Evolutionary conservation across 2,797 vertebrate species (phyloP).

Genomic region (Lepus townsendii): DNA sequence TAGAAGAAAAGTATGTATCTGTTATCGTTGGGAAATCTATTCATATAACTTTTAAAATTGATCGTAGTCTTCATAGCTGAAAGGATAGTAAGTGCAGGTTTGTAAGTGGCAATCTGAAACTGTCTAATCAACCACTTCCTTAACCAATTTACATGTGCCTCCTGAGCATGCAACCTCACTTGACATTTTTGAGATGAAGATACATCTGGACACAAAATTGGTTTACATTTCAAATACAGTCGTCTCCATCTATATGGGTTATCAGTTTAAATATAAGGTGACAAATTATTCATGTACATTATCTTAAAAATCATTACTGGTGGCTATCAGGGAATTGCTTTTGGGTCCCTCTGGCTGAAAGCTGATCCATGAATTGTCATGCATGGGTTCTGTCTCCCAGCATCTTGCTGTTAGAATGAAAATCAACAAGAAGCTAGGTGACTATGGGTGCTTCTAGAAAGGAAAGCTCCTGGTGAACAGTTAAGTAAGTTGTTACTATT

Average conservation of each 20-base stretch:
- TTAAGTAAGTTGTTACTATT: constrained; percentile 45
- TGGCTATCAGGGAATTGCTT: constrained; percentile 63
- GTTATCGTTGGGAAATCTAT: constrained; percentile 15
- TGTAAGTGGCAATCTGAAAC: constrained; percentile 64
- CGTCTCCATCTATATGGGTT: constrained; percentile 30
- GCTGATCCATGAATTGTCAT: constrained; percentile 27
- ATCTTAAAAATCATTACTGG: constrained; percentile 32
- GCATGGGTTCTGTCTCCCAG: constrained; percentile 68
- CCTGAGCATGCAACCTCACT: constrained; percentile 67
- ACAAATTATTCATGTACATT: constrained; percentile 35
- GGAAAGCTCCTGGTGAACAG: constrained; percentile 10
- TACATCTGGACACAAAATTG: constrained; percentile 34
- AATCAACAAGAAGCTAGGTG: constrained; percentile 11
- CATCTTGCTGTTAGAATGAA: constrained; percentile 61
- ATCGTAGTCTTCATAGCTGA: constrained; percentile 15
- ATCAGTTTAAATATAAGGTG: constrained; percentile 25
- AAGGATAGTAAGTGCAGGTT: not conserved
- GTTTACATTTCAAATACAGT: constrained; percentile 49
- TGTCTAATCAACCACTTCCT: constrained; percentile 72
- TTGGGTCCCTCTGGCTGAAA: constrained; percentile 57
- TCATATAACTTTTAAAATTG: not conserved
- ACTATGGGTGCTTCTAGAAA: constrained; percentile 43
- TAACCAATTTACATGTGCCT: constrained; percentile 70
- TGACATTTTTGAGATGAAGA: constrained; percentile 61
- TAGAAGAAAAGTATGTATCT: not conserved